Percentiles rank a stretch among this genome's conserved stretches.
These are phyloP conservation scores for Physocephala rufipes DNA, from an alignment of 2,888 invertebrate species.

Conservation along the genomic window DNA sequence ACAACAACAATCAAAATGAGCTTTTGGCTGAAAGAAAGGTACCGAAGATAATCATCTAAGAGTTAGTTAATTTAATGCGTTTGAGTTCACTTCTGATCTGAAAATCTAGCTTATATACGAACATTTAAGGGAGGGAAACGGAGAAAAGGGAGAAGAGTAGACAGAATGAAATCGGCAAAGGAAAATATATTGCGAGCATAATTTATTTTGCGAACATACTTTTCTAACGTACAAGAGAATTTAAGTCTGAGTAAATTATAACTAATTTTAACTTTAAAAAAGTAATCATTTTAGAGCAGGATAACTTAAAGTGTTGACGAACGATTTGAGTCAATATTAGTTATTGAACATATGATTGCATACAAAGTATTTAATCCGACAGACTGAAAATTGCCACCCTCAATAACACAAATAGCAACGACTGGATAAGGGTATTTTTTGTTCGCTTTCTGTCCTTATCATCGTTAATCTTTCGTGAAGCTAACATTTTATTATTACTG, in stretches of 20 bases:
- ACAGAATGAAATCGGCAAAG: no score
- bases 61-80: neutral
- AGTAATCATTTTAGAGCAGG: neutral
- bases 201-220: no score
- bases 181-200: no score
- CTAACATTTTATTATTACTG: no score
- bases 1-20: conserved; percentile 41
- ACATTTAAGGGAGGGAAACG: no score
- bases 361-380: no score
- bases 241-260: neutral
- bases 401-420: conserved; percentile 51
- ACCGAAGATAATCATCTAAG: conserved; percentile 23
- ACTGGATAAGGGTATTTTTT: conserved; percentile 40
- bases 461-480: neutral
- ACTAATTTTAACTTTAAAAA: neutral
- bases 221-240: no score
- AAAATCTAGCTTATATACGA: no score
- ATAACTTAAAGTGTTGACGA: conserved; percentile 7
- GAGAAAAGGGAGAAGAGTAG: neutral
- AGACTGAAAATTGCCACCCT: conserved; percentile 26
- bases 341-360: no score
- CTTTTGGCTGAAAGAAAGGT: conserved; percentile 40
- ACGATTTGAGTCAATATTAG: no score
- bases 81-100: no score
- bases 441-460: neutral